Base-by-base conservation (phyloP, 1,140 invertebrate species). In the Drosophila murphyi region DNA sequence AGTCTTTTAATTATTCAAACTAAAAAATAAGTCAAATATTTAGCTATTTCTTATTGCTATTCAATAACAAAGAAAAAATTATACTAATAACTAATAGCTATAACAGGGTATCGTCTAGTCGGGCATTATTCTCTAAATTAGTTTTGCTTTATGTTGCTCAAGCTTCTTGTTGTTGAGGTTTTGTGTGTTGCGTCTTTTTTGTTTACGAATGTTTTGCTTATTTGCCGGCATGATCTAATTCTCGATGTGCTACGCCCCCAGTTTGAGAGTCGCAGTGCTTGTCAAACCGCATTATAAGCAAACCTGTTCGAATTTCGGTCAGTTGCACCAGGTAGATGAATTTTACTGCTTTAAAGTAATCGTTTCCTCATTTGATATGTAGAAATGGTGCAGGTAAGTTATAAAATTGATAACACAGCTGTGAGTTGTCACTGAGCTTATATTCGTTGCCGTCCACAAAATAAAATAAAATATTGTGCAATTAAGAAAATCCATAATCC, bases 191-290 rank as follows among this genome's bases (percentile, higher is more conserved):
- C 48, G 20, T 55, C 28, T 41, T 51, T 73, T 52, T 52, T 77
- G 71, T 68, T 62, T 74, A 68, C 64, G 57, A 45, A 29, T 34
- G 20, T 59, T 75, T 65, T 72, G 59, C 68, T 77, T 75, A 56
- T 70, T 70, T 72, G 72, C 76, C 76, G 72, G 72, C 67, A 56
- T 32, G 32, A 48, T 65, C 50, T 62, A 34, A 47, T 65, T 61
- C 34, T 56, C n/a, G 32, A 48, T 65, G 35, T 67, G 29, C 47
- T 65, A 51, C 34, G 20, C 12, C 39, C 7, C 12, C 61, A 52
- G 64, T 70, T 74, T 78, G 41, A 56, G 4, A 59, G 52, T 2
- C 41, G 20, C 65, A 50, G 64, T 56, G 34, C 29, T 3, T 28
- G 29, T 54, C 8, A 54, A 54, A 64, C 47, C 4, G 5, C 6